phyloP scores from a whole-genome alignment of 2,113 vertebrate genomes.

The Alligator mississippiensis region DNA sequence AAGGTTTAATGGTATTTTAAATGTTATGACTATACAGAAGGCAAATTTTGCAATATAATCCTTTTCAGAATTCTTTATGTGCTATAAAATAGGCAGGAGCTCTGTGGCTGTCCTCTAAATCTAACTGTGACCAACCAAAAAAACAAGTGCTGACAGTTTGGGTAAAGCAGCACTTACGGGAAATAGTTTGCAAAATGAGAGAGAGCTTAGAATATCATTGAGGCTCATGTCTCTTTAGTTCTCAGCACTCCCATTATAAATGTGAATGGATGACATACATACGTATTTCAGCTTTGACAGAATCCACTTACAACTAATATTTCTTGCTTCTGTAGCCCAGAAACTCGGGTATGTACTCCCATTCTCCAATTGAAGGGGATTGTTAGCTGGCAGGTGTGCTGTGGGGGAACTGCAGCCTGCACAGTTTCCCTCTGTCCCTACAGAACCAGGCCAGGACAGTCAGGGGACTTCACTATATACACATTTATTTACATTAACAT shows the following conservation, averaged over 20 bases:
- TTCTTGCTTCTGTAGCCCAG: neutral
- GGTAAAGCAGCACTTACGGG: neutral
- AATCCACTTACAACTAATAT: neutral
- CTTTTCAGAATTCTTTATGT: slow-evolving; percentile 53
- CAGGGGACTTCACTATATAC: no score
- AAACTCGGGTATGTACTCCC: no score
- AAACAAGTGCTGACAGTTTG: neutral
- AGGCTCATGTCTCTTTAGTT: neutral
- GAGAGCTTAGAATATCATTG: neutral
- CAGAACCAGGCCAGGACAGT: no score
- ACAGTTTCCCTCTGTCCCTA: no score
- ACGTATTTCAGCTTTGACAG: neutral
- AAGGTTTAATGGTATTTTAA: slow-evolving; percentile 80
- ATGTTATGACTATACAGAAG: slow-evolving; percentile 76
- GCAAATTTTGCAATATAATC: slow-evolving; percentile 68
- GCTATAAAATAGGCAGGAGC: neutral
- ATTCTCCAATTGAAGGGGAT: no score
- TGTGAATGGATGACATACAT: rapidly evolving
- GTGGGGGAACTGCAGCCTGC: no score
- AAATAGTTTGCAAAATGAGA: neutral
- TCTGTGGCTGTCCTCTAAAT: slow-evolving; percentile 9
- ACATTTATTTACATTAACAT: no score
- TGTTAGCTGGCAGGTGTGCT: no score
- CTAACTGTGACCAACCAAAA: neutral
- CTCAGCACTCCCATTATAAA: neutral